Percentiles rank a stretch among this genome's conserved stretches.
Evolutionary conservation across 2,888 invertebrate genomes (phyloP).

Genomic region (Holacanthella duospinosa): DNA sequence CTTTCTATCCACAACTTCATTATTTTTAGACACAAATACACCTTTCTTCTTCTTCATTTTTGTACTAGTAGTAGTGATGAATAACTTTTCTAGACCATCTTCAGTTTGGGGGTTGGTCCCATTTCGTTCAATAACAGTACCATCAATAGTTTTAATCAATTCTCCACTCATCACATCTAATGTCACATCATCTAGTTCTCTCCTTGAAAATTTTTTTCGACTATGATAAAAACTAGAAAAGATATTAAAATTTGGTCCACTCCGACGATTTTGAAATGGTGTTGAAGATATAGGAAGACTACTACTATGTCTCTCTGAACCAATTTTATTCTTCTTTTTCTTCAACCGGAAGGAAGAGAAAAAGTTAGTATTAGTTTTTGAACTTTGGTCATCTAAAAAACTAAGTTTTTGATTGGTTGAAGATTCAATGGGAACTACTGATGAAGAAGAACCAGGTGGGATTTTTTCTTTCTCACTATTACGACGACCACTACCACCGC

Average conservation of each 20-base stretch:
- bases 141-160: slow-evolving; percentile 28
- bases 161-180: slow-evolving; percentile 33
- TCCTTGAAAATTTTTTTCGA: background rate
- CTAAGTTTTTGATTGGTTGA: background rate
- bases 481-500: background rate
- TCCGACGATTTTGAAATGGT: background rate
- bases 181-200: slow-evolving; percentile 32
- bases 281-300: background rate
- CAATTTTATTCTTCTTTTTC: slow-evolving; percentile 15
- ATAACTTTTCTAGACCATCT: no score
- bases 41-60: background rate
- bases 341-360: slow-evolving; percentile 19
- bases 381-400: slow-evolving; percentile 1
- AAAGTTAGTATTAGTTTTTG: slow-evolving; percentile 8
- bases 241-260: slow-evolving; percentile 1
- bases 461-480: background rate
- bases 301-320: background rate
- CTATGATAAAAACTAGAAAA: slow-evolving; percentile 9
- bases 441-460: background rate
- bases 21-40: no score
- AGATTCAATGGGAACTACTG: background rate
- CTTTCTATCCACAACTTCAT: background rate
- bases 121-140: slow-evolving; percentile 18
- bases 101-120: background rate
- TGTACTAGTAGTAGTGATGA: background rate